Conservation (phyloP, 2,888 invertebrate genomes). For the Rutpela maculata region DNA sequence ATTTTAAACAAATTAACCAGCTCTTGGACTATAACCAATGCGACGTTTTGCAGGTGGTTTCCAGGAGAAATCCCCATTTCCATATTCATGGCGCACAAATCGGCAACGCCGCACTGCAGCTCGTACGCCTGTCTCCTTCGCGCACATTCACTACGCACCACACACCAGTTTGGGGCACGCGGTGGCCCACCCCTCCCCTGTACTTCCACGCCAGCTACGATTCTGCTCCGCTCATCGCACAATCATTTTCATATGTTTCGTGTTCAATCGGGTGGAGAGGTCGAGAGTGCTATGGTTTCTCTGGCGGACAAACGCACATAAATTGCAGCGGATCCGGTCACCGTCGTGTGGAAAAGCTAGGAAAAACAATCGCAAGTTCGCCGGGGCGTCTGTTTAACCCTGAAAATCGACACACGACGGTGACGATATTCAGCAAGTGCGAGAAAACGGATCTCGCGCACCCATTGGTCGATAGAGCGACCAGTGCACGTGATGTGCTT, state of each 20-base stretch:
- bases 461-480: constrained; percentile 68
- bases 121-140: constrained; percentile 52
- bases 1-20: no score
- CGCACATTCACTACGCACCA: constrained; percentile 66
- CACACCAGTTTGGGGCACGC: constrained; percentile 67
- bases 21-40: not conserved
- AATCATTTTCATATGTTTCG: constrained; percentile 46
- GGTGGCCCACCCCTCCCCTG: constrained; percentile 60
- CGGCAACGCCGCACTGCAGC: constrained; percentile 56
- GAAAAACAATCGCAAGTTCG: constrained; percentile 37
- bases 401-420: constrained; percentile 55
- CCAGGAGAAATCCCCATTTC: constrained; percentile 33
- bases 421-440: constrained; percentile 49
- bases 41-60: constrained; percentile 50
- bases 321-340: constrained; percentile 41
- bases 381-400: constrained; percentile 47
- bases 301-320: constrained; percentile 23
- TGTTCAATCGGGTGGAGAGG: constrained; percentile 52
- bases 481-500: constrained; percentile 63
- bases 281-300: constrained; percentile 40
- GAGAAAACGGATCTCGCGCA: constrained; percentile 59
- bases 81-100: not conserved
- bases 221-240: constrained; percentile 37
- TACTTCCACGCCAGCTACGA: constrained; percentile 46
- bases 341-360: constrained; percentile 49